These are phyloP conservation scores for Ochropleura plecta DNA, from an alignment of 2,888 invertebrate species.

Conservation along the genomic window DNA sequence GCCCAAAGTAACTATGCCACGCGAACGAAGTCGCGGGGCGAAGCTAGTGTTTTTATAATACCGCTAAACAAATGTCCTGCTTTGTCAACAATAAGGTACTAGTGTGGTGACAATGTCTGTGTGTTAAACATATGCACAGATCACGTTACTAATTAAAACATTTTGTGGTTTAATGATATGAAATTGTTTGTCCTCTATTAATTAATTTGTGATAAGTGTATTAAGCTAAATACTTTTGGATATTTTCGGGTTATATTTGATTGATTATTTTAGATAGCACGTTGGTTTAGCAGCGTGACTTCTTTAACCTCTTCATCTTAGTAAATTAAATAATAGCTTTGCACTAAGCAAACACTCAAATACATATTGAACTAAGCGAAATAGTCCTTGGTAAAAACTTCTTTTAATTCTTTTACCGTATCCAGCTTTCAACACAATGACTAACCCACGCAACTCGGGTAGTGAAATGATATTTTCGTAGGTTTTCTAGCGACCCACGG, in stretches of 20 bases:
- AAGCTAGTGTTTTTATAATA: slow-evolving; percentile 2
- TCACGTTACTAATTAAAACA: neutral
- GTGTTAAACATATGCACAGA: neutral
- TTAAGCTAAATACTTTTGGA: neutral
- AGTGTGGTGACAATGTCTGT: neutral
- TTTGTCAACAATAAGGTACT: slow-evolving; percentile 8
- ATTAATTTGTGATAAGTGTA: neutral
- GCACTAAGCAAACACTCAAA: no score
- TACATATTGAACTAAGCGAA: neutral
- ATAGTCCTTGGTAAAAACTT: neutral
- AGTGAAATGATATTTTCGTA: neutral
- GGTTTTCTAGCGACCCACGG: neutral
- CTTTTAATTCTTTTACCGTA: neutral
- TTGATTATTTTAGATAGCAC: neutral
- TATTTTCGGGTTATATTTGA: neutral
- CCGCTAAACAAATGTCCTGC: neutral
- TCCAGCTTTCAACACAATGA: neutral
- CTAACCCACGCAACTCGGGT: neutral
- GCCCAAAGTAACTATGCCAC: no score
- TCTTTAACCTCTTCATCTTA: neutral
- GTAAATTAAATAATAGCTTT: neutral
- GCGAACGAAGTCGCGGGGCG: no score
- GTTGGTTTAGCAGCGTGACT: neutral
- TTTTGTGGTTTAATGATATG: slow-evolving; percentile 3
- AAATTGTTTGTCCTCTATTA: neutral